These are phyloP conservation scores for Malurus alboscapulatus DNA, from an alignment of 2,113 vertebrate genomes.

Conservation along the genomic window DNA sequence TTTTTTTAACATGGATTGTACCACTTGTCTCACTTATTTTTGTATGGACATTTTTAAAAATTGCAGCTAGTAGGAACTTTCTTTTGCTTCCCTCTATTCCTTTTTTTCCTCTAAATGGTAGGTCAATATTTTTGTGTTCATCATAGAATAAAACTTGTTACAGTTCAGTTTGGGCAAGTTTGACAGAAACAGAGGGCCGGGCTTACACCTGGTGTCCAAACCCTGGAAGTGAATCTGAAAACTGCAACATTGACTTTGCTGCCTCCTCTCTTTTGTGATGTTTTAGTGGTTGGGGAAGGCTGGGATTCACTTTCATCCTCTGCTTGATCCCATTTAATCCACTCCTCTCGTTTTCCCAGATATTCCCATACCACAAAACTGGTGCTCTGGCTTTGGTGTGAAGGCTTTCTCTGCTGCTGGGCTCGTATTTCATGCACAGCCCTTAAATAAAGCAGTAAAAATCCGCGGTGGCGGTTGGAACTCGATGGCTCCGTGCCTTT, in stretches of 20 bases:
- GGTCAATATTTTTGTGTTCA: neutral
- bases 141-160: neutral
- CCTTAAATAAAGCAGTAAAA: neutral
- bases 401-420: neutral
- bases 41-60: rapidly evolving
- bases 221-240: neutral
- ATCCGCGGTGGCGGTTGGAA: neutral
- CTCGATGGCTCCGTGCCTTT: neutral
- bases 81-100: neutral
- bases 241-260: neutral
- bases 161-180: neutral
- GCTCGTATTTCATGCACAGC: neutral
- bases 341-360: neutral
- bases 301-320: neutral
- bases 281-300: neutral
- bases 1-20: neutral
- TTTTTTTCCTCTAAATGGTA: neutral
- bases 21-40: neutral
- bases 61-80: neutral
- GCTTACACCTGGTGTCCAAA: neutral
- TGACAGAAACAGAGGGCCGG: neutral
- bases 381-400: neutral
- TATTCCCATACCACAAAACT: rapidly evolving
- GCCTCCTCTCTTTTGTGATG: neutral
- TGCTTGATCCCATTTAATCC: neutral